Conservation (phyloP, 2,113 vertebrate genomes). For the Carassius gibelio region DNA sequence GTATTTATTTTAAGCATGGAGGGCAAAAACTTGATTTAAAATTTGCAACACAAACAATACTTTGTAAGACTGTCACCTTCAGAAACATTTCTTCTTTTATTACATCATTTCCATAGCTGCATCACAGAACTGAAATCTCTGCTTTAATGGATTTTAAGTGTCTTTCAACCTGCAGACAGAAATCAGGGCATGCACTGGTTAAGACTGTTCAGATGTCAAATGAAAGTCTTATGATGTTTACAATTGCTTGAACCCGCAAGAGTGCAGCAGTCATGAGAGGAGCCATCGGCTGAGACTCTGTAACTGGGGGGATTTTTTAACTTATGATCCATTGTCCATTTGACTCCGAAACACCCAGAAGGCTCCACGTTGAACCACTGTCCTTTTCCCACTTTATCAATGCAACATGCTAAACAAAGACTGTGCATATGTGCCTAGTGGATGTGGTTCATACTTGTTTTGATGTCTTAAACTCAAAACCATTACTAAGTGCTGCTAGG, state of each 20-base stretch:
- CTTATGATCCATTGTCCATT: slow-evolving; percentile 32
- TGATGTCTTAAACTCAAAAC: slow-evolving; percentile 55
- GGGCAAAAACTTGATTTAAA: neutral
- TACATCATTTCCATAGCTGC: slow-evolving; percentile 35
- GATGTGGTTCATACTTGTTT: slow-evolving; percentile 57
- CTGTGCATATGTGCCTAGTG: slow-evolving; percentile 54
- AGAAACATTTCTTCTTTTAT: neutral
- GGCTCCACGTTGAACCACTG: neutral
- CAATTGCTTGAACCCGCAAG: slow-evolving; percentile 51
- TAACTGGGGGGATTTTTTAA: slow-evolving; percentile 25
- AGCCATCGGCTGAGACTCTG: neutral
- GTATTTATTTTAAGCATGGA: too few relatives aligned
- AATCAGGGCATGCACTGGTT: neutral
- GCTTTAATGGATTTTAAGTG: neutral
- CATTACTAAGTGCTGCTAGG: slow-evolving; percentile 69
- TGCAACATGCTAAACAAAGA: slow-evolving; percentile 33
- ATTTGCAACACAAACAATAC: neutral
- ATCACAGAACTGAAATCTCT: neutral
- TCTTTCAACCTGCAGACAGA: slow-evolving; percentile 13
- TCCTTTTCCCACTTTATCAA: slow-evolving; percentile 1
- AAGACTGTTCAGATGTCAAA: slow-evolving; percentile 62
- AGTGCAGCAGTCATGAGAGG: slow-evolving; percentile 25
- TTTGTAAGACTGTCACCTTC: neutral
- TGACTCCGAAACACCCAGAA: slow-evolving; percentile 3
- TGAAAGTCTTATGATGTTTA: slow-evolving; percentile 76